Conservation (phyloP, 2,888 invertebrate genomes). For the Tanypteryx hageni region DNA sequence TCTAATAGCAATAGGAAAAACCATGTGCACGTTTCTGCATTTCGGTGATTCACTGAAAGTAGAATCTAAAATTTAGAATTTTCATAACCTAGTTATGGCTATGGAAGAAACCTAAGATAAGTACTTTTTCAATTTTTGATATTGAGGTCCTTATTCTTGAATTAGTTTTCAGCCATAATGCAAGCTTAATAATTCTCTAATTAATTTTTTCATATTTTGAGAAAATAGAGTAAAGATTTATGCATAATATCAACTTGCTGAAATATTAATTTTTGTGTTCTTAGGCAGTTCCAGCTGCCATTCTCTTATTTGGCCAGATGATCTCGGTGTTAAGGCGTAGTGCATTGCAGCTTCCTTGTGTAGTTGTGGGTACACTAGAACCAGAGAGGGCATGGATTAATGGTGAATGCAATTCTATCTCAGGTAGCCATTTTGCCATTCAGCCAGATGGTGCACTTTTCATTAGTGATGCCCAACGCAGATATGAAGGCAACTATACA, state of each 20-base stretch:
- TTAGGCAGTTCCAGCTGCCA: slow-evolving; percentile 69
- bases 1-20: background rate
- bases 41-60: no score
- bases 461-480: slow-evolving; percentile 71
- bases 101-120: no score
- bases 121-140: no score
- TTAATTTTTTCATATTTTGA: no score
- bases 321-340: slow-evolving; percentile 67
- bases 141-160: no score
- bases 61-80: no score
- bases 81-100: no score
- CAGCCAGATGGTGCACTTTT: slow-evolving; percentile 71
- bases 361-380: slow-evolving; percentile 68
- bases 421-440: slow-evolving; percentile 67
- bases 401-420: slow-evolving; percentile 68
- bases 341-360: slow-evolving; percentile 67
- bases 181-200: no score
- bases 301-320: slow-evolving; percentile 68
- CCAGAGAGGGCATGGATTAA: slow-evolving; percentile 70
- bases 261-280: background rate
- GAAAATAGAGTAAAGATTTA: no score
- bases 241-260: no score
- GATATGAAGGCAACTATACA: slow-evolving; percentile 73
- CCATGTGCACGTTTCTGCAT: no score
- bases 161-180: no score